Conservation (phyloP, 2,888 invertebrate species). For the Gandaritis pyraliata region DNA sequence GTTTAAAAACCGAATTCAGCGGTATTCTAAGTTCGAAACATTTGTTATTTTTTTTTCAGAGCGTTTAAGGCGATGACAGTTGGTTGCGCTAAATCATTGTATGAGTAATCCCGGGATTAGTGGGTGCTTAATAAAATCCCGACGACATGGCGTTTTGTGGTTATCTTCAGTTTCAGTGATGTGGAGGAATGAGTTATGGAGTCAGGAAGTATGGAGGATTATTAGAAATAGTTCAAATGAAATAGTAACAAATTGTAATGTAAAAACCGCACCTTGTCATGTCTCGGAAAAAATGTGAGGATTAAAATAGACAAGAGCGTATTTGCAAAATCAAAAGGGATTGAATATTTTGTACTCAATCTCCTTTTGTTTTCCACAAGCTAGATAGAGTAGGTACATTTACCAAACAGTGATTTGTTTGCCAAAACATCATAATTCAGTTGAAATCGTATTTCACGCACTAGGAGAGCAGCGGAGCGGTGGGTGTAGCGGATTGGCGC, state of each 20-base stretch:
- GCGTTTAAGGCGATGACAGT: constrained; percentile 68
- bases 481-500: constrained; percentile 45
- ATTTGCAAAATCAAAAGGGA: too few species aligned
- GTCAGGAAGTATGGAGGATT: constrained; percentile 39
- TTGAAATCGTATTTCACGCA: constrained; percentile 63
- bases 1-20: constrained; percentile 35
- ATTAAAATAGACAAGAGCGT: too few species aligned
- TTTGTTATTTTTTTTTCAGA: constrained; percentile 36
- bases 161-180: constrained; percentile 22
- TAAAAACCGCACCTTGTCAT: too few species aligned
- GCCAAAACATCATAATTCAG: constrained; percentile 42
- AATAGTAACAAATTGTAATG: too few species aligned
- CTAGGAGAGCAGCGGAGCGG: constrained; percentile 53
- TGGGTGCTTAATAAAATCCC: constrained; percentile 52
- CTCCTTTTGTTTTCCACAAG: too few species aligned
- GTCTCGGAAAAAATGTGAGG: too few species aligned
- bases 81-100: constrained; percentile 67
- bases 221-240: constrained; percentile 8
- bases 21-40: constrained; percentile 29
- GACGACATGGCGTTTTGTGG: constrained; percentile 61
- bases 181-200: constrained; percentile 37
- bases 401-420: constrained; percentile 1
- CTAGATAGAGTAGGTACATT: too few species aligned
- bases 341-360: too few species aligned
- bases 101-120: constrained; percentile 61